Base-by-base conservation (phyloP, 2,797 vertebrate species). In the Pteropus rufus region DNA sequence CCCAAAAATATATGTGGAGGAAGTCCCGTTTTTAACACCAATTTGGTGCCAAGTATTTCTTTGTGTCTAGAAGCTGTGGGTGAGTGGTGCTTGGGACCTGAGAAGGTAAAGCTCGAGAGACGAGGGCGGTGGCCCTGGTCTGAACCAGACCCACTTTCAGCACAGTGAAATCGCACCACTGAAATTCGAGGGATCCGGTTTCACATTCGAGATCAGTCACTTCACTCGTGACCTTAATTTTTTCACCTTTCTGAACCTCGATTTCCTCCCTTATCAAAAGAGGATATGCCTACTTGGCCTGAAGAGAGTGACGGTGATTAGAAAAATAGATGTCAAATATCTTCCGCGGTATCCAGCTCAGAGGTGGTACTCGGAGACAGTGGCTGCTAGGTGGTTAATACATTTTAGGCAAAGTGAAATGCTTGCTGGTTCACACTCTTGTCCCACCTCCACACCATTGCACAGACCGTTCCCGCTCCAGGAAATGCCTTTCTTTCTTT, bases 21-120 rank as follows among this genome's bases (percentile, higher is more conserved):
- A 96, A 97, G 87, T 90, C 56, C n/a, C 90, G 36, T 86, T 93
- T 96, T 91, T 77, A 96, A 95, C 87, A 87, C 36, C 31, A 73
- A 23, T 21, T 31, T 19, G n/a, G 21, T 93, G 60, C 82, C 83
- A 94, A n/a, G 52, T 31, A 89, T 49, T 86, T 31, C 34, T 93
- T 29, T 75, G 83, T 75, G 64, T 97, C 84, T 65, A 94, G 87
- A 72, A 95, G 88, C n/a, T 39, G 26, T 44, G 65, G 56, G 29
- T 56, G 52, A 84, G 52, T 19, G 19, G 58, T 77, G 64, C 41
- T 23, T 41, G 52, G 34, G 72, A 31, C 54, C 83, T 58, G 44
- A 64, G 29, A 86, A 36, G 44, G 73, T 73, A 58, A 79, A 62
- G 23, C 36, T 54, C 69, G 36, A 77, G 29, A 36, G 21, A 70